Conservation (phyloP, 2,888 invertebrate species). For the Leucoptera coffeella region DNA sequence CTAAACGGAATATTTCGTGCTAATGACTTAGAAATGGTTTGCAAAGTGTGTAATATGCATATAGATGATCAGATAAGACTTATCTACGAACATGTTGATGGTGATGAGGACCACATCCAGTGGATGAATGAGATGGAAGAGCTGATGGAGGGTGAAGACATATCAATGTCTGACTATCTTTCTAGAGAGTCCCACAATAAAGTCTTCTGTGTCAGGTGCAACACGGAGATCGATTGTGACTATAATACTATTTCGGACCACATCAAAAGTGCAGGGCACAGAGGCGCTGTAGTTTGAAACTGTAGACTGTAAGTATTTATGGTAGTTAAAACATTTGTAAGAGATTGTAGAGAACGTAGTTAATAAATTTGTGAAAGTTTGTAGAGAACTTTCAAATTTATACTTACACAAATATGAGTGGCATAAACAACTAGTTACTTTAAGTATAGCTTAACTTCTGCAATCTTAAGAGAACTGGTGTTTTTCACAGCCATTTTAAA, state of each 20-base stretch:
- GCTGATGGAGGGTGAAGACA: conserved; percentile 17
- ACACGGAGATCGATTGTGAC: conserved; percentile 16
- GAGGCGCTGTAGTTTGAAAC: no score
- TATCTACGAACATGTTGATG: conserved; percentile 19
- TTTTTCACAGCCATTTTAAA: no score
- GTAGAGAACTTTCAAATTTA: no score
- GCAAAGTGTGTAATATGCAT: conserved; percentile 21
- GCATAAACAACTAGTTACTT: no score
- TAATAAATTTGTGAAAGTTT: no score
- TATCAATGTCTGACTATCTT: conserved; percentile 16
- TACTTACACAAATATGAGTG: no score
- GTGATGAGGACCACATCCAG: conserved; percentile 17
- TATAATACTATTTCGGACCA: conserved; percentile 16
- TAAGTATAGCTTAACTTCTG: no score
- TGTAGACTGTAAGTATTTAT: no score
- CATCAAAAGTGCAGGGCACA: conserved; percentile 19
- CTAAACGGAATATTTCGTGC: conserved; percentile 20
- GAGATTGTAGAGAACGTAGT: no score
- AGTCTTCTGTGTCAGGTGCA: conserved; percentile 22
- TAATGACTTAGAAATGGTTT: conserved; percentile 16
- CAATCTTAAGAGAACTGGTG: no score
- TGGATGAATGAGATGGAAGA: conserved; percentile 26
- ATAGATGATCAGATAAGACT: conserved; percentile 15
- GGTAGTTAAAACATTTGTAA: no score
- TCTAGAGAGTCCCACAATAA: conserved; percentile 17